Percentiles rank a stretch among this genome's conserved stretches.
These are phyloP conservation scores for Drosophila nr. perissopoda DNA, from an alignment of 2,888 invertebrate genomes.

Conservation along the genomic window DNA sequence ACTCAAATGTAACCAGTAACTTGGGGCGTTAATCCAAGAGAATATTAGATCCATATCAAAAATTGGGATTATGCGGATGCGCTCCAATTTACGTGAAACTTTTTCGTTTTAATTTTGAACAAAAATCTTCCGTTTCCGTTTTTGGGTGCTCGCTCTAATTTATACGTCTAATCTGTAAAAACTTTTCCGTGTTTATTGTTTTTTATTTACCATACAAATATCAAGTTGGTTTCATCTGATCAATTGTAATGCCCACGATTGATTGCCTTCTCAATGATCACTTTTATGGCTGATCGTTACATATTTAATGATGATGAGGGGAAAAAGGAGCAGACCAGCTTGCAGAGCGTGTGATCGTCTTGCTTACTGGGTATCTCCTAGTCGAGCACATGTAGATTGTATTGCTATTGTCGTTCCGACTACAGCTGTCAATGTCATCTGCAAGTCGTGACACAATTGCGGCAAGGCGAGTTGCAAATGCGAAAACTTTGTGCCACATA, in stretches of 20 bases:
- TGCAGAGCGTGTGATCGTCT: background rate
- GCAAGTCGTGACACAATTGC: conserved; percentile 53
- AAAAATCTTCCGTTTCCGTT: background rate
- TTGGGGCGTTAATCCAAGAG: background rate
- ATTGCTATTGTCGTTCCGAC: conserved; percentile 11
- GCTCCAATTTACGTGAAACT: background rate
- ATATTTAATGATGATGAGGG: background rate
- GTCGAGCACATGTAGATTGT: background rate
- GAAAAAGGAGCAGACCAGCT: accelerated
- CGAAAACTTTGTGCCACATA: conserved; percentile 43
- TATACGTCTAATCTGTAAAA: background rate
- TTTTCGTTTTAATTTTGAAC: background rate
- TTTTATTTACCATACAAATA: background rate
- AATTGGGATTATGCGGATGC: too few relatives aligned
- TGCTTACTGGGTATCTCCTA: background rate
- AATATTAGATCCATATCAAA: too few relatives aligned
- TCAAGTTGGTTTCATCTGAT: background rate
- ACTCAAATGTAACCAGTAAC: background rate
- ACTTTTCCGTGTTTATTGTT: background rate
- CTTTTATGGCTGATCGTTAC: background rate
- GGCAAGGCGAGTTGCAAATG: conserved; percentile 6
- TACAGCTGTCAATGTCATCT: conserved; percentile 56
- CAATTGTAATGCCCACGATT: background rate
- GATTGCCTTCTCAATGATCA: background rate
- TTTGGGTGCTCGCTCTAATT: background rate